Evolutionary conservation across 2,113 vertebrate species (phyloP).

Genomic region (Phalacrocorax brasilianus): DNA sequence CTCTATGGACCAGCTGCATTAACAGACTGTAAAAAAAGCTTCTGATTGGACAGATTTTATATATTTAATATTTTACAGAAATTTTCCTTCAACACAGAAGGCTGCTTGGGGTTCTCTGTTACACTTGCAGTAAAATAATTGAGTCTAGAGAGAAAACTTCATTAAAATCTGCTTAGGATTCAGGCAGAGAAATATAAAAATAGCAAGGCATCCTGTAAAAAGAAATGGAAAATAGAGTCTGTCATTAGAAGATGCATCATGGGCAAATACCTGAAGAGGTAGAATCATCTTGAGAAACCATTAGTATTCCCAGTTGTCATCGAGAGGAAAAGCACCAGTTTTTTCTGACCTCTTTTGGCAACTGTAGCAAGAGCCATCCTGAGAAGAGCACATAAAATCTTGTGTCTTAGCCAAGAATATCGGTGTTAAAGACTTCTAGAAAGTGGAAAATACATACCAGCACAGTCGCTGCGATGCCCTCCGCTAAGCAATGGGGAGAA

Average conservation of each 20-base stretch:
- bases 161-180: neutral
- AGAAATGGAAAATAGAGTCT: neutral
- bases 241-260: neutral
- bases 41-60: neutral
- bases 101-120: neutral
- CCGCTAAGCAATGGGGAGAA: neutral
- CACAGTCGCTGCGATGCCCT: neutral
- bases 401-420: neutral
- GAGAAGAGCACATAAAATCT: neutral
- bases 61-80: neutral
- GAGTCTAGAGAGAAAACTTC: neutral
- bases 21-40: neutral
- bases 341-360: neutral
- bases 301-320: neutral
- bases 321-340: neutral
- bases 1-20: neutral
- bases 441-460: rapidly evolving
- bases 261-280: neutral
- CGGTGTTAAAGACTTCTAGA: neutral
- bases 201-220: neutral
- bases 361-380: neutral
- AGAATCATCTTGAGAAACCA: neutral
- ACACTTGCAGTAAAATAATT: neutral
- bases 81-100: neutral
- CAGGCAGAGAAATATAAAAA: neutral